Evolutionary conservation across 2,797 vertebrate species (phyloP).

Genomic region (Apogon talboti): DNA sequence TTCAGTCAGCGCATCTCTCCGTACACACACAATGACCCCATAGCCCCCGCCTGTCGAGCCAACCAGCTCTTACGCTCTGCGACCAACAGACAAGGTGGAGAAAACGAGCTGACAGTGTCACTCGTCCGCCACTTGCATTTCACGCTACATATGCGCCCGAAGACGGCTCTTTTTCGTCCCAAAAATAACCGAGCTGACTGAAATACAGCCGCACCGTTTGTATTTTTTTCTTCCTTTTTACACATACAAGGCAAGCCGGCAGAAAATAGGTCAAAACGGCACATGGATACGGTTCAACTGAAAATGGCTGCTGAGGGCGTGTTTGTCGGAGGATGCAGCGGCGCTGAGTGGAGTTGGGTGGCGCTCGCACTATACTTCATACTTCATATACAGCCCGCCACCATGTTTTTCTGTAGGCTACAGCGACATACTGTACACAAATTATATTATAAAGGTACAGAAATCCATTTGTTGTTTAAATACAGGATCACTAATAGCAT

Average conservation of each 20-base stretch:
- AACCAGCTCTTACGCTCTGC: constrained; percentile 58
- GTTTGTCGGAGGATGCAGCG: constrained; percentile 38
- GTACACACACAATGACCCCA: constrained; percentile 74
- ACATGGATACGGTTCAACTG: constrained; percentile 53
- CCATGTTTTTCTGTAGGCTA: not conserved
- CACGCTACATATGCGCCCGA: constrained; percentile 64
- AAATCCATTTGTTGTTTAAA: constrained; percentile 8
- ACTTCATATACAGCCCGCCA: constrained; percentile 20
- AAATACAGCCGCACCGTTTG: constrained; percentile 62
- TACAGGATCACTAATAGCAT: not conserved
- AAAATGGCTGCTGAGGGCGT: constrained; percentile 71
- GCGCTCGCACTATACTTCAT: constrained; percentile 64
- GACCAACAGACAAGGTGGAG: constrained; percentile 77
- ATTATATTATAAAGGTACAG: constrained; percentile 1
- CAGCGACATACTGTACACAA: not conserved
- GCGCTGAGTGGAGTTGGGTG: constrained; percentile 48
- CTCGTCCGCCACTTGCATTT: constrained; percentile 79
- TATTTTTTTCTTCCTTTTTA: constrained; percentile 35
- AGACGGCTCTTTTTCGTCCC: constrained; percentile 67
- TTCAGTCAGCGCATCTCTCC: constrained; percentile 74
- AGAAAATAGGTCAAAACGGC: constrained; percentile 74
- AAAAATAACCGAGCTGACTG: constrained; percentile 61
- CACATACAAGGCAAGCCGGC: constrained; percentile 36
- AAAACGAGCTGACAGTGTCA: constrained; percentile 80
- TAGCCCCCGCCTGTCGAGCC: constrained; percentile 68